Percentiles rank a stretch among this genome's conserved stretches.
Evolutionary conservation across 1,140 invertebrate genomes (phyloP).

Genomic region (Leptonema lineaticorne): DNA sequence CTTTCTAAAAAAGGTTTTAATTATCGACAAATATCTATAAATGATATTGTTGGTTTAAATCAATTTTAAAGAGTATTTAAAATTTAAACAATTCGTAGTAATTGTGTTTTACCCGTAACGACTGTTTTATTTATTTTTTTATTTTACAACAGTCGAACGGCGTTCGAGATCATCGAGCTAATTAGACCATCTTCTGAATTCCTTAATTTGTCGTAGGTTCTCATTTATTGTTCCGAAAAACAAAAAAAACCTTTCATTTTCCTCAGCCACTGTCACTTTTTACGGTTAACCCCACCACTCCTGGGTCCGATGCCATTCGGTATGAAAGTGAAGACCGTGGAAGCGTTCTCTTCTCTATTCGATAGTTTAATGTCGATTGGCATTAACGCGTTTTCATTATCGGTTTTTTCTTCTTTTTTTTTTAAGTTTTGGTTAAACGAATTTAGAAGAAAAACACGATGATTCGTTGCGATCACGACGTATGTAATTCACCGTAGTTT

Average conservation of each 20-base stretch:
- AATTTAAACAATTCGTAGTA: no score
- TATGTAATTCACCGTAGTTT: conserved; percentile 4
- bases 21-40: no score
- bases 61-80: no score
- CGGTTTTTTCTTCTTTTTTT: not conserved
- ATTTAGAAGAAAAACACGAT: no score
- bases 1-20: no score
- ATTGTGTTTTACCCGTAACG: no score
- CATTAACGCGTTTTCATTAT: not conserved
- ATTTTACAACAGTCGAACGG: not conserved
- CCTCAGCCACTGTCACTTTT: conserved; percentile 26
- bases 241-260: conserved; percentile 29
- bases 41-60: no score
- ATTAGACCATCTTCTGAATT: not conserved
- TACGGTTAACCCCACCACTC: not conserved
- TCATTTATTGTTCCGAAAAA: not conserved
- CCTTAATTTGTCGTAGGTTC: not conserved
- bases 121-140: no score
- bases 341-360: not conserved
- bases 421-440: no score
- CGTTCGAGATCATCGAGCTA: not conserved
- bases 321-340: conserved; percentile 16
- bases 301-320: not conserved
- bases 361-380: not conserved
- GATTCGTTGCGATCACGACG: conserved; percentile 9